These are phyloP conservation scores for Drosophila ironensis DNA, from an alignment of 1,140 invertebrate genomes.

Conservation along the genomic window DNA sequence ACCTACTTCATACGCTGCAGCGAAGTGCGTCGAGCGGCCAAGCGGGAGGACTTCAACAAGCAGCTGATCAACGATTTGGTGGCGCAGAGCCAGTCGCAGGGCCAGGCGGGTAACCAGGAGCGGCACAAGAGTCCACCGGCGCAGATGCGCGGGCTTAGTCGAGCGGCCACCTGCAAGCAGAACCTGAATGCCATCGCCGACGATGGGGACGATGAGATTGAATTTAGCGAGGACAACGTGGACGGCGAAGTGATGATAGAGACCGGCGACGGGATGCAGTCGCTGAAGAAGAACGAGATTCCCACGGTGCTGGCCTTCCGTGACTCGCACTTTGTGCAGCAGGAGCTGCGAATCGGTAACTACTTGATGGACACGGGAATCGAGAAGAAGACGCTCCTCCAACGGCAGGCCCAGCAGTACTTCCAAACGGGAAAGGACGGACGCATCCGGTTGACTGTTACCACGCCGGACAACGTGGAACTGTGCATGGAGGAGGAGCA, in stretches of 20 bases:
- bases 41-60: constrained; percentile 80
- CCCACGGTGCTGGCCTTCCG: constrained; percentile 78
- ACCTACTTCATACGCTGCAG: constrained; percentile 93
- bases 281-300: constrained; percentile 77
- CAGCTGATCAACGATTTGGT: constrained; percentile 64
- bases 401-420: constrained; percentile 51
- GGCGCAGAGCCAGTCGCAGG: constrained; percentile 45
- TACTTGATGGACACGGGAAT: constrained; percentile 81
- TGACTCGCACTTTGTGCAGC: constrained; percentile 80
- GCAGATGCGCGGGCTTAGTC: constrained; percentile 30
- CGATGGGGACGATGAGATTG: constrained; percentile 31
- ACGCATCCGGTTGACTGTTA: constrained; percentile 70
- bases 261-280: constrained; percentile 48
- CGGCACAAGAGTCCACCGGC: constrained; percentile 51
- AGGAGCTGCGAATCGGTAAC: constrained; percentile 80
- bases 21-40: constrained; percentile 84
- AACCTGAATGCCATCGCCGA: constrained; percentile 69
- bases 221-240: constrained; percentile 5
- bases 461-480: constrained; percentile 77
- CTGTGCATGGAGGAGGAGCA: constrained; percentile 68
- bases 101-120: constrained; percentile 15
- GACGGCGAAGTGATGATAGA: constrained; percentile 4
- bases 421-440: constrained; percentile 58
- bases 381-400: constrained; percentile 67
- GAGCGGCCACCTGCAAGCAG: constrained; percentile 69